phyloP scores from a whole-genome alignment of 2,797 vertebrate species.

The Oreochromis mossambicus region DNA sequence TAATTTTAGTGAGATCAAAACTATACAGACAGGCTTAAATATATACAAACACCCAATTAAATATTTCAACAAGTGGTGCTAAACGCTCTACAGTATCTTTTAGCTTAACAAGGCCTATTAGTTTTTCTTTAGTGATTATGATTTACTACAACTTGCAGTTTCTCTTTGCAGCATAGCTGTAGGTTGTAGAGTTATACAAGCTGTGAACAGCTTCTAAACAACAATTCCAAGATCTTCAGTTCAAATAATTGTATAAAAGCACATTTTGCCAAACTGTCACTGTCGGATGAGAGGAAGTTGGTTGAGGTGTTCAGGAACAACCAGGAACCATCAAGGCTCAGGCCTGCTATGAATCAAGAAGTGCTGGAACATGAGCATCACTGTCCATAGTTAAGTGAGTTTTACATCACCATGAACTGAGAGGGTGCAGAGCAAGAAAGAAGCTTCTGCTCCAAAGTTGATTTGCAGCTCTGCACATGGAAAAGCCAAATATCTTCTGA shows the following conservation, averaged over 20 bases:
- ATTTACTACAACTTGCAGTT: not conserved
- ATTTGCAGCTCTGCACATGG: not conserved
- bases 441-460: not conserved
- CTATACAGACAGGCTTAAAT: not conserved
- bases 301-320: not conserved
- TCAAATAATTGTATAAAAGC: not conserved
- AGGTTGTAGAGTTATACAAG: not conserved
- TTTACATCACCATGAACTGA: not conserved
- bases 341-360: not conserved
- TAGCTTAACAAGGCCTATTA: not conserved
- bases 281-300: not conserved
- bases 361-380: not conserved
- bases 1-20: not conserved
- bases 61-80: not conserved
- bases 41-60: not conserved
- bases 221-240: not conserved
- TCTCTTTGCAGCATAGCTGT: not conserved
- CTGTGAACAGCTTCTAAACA: not conserved
- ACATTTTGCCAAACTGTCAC: not conserved
- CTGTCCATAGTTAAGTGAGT: not conserved
- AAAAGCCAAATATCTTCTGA: not conserved
- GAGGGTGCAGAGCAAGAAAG: not conserved
- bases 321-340: not conserved
- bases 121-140: not conserved
- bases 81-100: not conserved